Evolutionary conservation across 2,888 invertebrate genomes (phyloP), one percentile per base, ranked within the genome.

Genomic region (Pyrocoelia pectoralis): DNA sequence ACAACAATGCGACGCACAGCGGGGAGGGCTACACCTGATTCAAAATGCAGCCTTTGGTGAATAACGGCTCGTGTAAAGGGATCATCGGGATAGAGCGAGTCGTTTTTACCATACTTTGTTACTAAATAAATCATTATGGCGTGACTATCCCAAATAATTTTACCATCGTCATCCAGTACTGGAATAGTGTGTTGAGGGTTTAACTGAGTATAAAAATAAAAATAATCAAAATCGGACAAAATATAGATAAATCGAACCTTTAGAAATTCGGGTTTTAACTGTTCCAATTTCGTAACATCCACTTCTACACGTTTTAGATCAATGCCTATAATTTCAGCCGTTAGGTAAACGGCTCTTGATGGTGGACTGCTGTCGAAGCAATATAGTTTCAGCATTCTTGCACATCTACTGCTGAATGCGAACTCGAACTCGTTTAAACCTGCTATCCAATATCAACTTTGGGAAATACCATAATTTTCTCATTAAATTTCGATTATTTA

Each of bases 111-210:
- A 71, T 86, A 88, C 72, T 85, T 85, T 6, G 79, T 78, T 0
- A 82, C 83, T 65, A 88, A 76, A 70, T 85, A 86, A 24, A 79
- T 74, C 15, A 79, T 76, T 33, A 86, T 86, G 1, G 85, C 84
- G 68, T 85, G 84, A 64, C 85, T 86, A 65, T 73, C 81, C 76
- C 62, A 82, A n/a, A 77, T 48, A 83, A 82, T 61, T 74, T 83
- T 84, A 46, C 85, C 86, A 46, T 84, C n/a, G 77, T 85, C 84
- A 49, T 84, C 77, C 63, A 90, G 72, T 0, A 85, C 85, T 14
- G 90, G 90, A 13, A 90, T 84, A 70, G 87, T 84, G 67, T 86
- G 85, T 24, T 87, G 81, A 2, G 86, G 86, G 73, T 89, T 89
- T 71, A 89, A 83, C 87, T n/a, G n/a, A n/a, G n/a, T n/a, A n/a